Base-by-base conservation (phyloP, 64 coral and sea anemone species). In the Porites australiensis region DNA sequence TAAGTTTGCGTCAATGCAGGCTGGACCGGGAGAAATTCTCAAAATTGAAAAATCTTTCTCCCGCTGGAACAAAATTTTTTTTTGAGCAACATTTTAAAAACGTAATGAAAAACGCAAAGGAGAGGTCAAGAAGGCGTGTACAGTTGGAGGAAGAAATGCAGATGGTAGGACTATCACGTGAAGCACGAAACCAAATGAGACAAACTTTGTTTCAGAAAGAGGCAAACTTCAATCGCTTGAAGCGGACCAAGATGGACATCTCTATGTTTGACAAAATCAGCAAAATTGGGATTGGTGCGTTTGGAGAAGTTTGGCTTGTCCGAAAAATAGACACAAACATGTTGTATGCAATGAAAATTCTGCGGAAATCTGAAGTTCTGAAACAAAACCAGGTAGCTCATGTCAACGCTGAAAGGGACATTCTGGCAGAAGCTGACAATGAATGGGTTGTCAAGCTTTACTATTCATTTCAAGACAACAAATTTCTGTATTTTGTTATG, bases 351-450 rank as follows among this genome's bases (percentile, higher is more conserved):
- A 96, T 99, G 94, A 99, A 99, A 68, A 99, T 99, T 75, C 88
- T 99, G 15, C 94, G 94, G 4, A 99, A 99, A 64, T 66, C 88
- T 37, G 98, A 99, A 43, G 98, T 99, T 4, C 49, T 94, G 16
- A 82, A 89, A 15, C 91, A 94, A 12, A 99, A 99, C 58, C 98
- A 99, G 48, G 91, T 92, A 44, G 98, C 98, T 55, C 98, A 99
- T 91, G 98, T 99, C 0, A 99, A 99, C 79, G 98, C 98, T 44
- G 98, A 99, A 57, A 77, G 98, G 69, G 98, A 99, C 72, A 96
- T 99, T 76, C 88, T 99, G n/a, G 98, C 98, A 44, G 98, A 99
- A 62, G 98, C 98, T n/a, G 98, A 99, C 54, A 96, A 99, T 80
- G 98, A 96, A 52, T 99, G 98, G 98, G 94, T 99, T 66, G 98